Percentiles rank a stretch among this genome's conserved stretches.
Evolutionary conservation across 2,113 vertebrate genomes (phyloP).

Genomic region (Coryphaenoides rupestris): DNA sequence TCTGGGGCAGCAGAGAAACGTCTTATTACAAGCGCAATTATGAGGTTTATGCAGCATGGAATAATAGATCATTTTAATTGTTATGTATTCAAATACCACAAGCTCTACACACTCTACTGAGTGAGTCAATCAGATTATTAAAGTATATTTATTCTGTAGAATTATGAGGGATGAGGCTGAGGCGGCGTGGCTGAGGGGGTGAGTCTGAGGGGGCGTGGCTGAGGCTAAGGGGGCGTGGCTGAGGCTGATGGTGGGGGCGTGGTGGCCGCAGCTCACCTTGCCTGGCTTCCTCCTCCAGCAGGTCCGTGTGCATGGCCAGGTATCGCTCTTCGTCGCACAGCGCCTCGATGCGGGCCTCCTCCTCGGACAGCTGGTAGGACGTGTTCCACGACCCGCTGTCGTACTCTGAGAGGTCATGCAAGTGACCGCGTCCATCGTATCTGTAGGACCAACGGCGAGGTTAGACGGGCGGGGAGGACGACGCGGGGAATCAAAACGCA

Average conservation of each 20-base stretch:
- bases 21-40: too few species aligned
- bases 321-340: conserved; percentile 99
- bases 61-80: too few species aligned
- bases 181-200: too few species aligned
- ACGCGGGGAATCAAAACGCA: conserved; percentile 32
- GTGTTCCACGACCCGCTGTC: conserved; percentile 98
- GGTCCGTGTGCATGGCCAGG: conserved; percentile 98
- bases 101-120: too few species aligned
- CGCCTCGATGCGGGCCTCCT: conserved; percentile 94
- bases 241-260: background rate
- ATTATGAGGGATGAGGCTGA: too few species aligned
- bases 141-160: too few species aligned
- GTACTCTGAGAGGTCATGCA: conserved; percentile 99
- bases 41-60: too few species aligned
- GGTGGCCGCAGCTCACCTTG: conserved; percentile 80
- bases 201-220: too few species aligned
- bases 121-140: too few species aligned
- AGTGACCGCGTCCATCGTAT: conserved; percentile 98
- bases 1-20: too few species aligned
- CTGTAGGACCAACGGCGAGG: conserved; percentile 81
- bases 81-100: too few species aligned
- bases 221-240: too few species aligned
- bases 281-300: conserved; percentile 97
- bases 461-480: conserved; percentile 69
- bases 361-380: conserved; percentile 94